Percentiles rank a stretch among this genome's conserved stretches.
Conservation (phyloP, 2,888 invertebrate genomes). For the Tricholauxania praeusta region DNA sequence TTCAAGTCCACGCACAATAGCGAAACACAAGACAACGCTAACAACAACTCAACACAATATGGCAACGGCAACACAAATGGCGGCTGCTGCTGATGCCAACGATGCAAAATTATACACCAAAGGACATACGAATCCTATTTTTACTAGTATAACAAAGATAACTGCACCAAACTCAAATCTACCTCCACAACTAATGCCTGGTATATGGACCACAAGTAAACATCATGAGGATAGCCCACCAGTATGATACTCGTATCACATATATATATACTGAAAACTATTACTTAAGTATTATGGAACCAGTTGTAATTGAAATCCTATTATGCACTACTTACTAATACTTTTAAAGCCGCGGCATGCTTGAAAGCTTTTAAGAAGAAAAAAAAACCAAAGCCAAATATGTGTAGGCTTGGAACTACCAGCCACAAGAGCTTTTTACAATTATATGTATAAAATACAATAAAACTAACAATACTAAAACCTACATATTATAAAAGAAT, state of each 20-base stretch:
- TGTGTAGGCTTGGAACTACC: too few relatives aligned
- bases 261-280: not conserved
- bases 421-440: too few relatives aligned
- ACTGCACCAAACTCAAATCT: conserved; percentile 63
- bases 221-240: conserved; percentile 56
- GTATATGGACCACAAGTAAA: conserved; percentile 66
- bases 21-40: conserved; percentile 52
- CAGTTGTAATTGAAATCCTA: not conserved
- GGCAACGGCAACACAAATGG: conserved; percentile 39
- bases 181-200: conserved; percentile 66
- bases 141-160: conserved; percentile 57
- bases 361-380: not conserved
- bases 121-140: conserved; percentile 71
- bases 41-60: conserved; percentile 43
- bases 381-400: not conserved
- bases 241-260: not conserved
- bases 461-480: too few relatives aligned
- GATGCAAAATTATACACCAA: conserved; percentile 70
- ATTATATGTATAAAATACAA: too few relatives aligned
- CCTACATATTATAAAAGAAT: too few relatives aligned
- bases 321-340: not conserved
- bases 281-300: not conserved
- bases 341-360: not conserved
- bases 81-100: conserved; percentile 51
- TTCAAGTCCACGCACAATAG: conserved; percentile 65